phyloP scores from a whole-genome alignment of 92 coral and sea anemone genomes.

The Phenganax stokvisi region DNA sequence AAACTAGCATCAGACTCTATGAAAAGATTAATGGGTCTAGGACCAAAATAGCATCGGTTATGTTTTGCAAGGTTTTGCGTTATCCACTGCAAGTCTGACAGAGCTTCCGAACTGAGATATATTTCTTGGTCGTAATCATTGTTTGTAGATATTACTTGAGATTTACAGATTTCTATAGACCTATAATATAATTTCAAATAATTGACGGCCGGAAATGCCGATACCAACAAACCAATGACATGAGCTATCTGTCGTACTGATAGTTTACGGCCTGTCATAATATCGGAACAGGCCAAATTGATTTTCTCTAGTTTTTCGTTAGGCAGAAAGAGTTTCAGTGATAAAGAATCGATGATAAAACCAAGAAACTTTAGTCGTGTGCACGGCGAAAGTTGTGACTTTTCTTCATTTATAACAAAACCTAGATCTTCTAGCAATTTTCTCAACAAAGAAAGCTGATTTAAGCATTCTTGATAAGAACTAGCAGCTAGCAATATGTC shows the following conservation, averaged over 20 bases:
- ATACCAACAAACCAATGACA: constrained; percentile 35
- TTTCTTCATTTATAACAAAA: background rate
- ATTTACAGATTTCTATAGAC: constrained; percentile 45
- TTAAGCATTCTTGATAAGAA: background rate
- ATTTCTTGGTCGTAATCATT: constrained; percentile 31
- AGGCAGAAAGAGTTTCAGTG: constrained; percentile 49
- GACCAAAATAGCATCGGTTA: constrained; percentile 34
- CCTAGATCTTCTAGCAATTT: background rate
- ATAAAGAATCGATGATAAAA: constrained; percentile 27
- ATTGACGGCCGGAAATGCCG: constrained; percentile 41
- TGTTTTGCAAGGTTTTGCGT: constrained; percentile 27
- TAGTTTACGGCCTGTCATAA: constrained; percentile 9
- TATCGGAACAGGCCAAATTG: constrained; percentile 19
- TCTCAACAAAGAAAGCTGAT: background rate
- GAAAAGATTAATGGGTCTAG: background rate
- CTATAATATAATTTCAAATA: constrained; percentile 33
- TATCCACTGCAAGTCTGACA: constrained; percentile 33
- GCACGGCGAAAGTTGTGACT: background rate
- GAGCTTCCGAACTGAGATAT: constrained; percentile 5
- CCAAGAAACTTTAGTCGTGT: no score
- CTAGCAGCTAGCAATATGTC: background rate
- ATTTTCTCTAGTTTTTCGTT: constrained; percentile 38
- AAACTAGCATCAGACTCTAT: constrained; percentile 36
- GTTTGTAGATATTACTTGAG: constrained; percentile 10
- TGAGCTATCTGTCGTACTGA: constrained; percentile 44